These are phyloP conservation scores for Porites lutea DNA, from an alignment of 64 coral and sea anemone species.

Conservation along the genomic window DNA sequence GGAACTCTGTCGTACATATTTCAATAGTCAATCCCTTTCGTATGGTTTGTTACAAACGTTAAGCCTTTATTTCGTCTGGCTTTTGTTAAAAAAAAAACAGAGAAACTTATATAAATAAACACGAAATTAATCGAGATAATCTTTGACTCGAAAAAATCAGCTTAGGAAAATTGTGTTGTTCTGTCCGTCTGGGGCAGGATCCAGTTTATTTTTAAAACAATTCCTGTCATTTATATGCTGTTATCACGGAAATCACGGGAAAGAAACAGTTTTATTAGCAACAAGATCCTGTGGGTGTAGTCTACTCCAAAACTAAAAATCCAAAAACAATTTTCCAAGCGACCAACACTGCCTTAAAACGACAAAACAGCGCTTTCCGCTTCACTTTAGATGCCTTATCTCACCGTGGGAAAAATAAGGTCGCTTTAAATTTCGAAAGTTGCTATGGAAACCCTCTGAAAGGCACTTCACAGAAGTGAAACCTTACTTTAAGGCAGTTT, in stretches of 20 bases:
- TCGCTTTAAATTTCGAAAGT: background rate
- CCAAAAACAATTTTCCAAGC: background rate
- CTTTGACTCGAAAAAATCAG: background rate
- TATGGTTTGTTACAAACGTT: background rate
- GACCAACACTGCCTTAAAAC: background rate
- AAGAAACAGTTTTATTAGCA: no score
- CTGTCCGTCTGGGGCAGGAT: background rate
- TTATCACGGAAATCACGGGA: background rate
- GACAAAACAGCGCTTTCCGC: background rate
- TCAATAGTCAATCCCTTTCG: background rate
- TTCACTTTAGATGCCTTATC: constrained; percentile 14
- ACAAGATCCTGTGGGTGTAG: background rate
- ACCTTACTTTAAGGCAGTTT: background rate
- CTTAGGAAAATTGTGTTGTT: constrained; percentile 17
- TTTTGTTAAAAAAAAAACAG: background rate
- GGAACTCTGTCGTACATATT: background rate
- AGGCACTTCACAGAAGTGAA: constrained; percentile 23
- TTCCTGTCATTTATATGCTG: background rate
- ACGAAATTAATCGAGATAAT: background rate
- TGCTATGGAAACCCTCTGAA: constrained; percentile 1
- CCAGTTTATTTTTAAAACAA: constrained; percentile 4
- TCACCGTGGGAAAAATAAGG: constrained; percentile 36
- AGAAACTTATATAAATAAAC: background rate
- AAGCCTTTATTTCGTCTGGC: background rate
- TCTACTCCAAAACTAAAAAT: background rate